Base-by-base conservation (phyloP, 2,113 vertebrate species). In the Asarcornis scutulata region DNA sequence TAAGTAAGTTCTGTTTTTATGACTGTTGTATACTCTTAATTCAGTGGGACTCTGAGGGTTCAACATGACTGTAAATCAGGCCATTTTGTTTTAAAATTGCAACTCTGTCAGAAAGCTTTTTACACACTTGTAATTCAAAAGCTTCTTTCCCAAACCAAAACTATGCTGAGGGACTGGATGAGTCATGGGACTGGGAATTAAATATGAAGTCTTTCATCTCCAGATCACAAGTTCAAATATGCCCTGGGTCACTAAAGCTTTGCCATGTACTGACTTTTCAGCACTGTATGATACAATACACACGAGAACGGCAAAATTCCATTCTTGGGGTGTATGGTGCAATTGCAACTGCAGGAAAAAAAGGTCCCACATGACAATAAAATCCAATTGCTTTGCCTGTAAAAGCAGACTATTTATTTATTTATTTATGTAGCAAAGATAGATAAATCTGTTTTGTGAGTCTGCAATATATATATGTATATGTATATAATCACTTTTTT, bases 141-240 rank as follows among this genome's bases (percentile, higher is more conserved):
- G 60, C 32, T 91, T 95, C 69, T 97, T 93, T 93, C 79, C 76
- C 53, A 91, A 96, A 94, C 72, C 82, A 93, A 96, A 96, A 93
- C 88, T 93, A 72, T 95, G 48, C 56, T 81, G 34, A 64, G 52
- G 64, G 85, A 90, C 64, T 81, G 64, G 22, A 72, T 96, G 96
- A 96, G 46, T 97, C 95, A 97, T 96, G 80, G 60, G 85, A 71
- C 79, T 90, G 72, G 68, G 76, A 96, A 93, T 55, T 89, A 88
- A 94, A 68, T 88, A 60, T 60, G 68, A 89, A 90, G 60, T 10
- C 88, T 96, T 96, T 96, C 85, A 91, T 96, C 85, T 96, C 64
- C 80, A 78, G 85, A 94, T 94, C 95, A 95, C 85, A 91, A 88
- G 88, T 93, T 94, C 85, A 95, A 68, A 78, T 91, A 93, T 86